Evolutionary conservation across 1,140 invertebrate species (phyloP), one percentile per base, ranked within the genome.

Genomic region (Dermatophagoides farinae): DNA sequence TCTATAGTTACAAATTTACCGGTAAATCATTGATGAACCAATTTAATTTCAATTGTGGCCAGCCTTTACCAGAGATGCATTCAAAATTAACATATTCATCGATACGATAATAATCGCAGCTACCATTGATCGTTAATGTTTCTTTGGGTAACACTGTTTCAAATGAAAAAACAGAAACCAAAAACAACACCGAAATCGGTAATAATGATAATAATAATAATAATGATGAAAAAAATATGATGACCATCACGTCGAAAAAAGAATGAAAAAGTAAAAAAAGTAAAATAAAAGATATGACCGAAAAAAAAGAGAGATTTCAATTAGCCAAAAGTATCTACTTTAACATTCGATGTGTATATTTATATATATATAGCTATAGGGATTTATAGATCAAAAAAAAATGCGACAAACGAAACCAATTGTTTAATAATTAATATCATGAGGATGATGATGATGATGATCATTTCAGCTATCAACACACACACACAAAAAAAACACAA

Each of bases 11-110:
- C 43, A 23, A 37, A 41, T 62, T 60, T 64, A 65, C 65, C 65
- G 60, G 50, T 59, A 60, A 31, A n/a, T 62, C 65, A 58, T 67
- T 65, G 10, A 67, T 63, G 40, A 61, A 64, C 66, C 66, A 67
- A 39, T 54, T 53, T 12, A 67, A 51, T 37, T 51, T 57, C 4
- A 64, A 46, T 23, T 53, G 52, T 10, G 66, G 66, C 53, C 64
- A 66, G 10, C 65, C 64, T n/a, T 66, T 57, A 22, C 54, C 62
- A 22, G 63, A 64, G 11, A 60, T 62, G 51, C 66, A 67, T 9
- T 60, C 66, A 44, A 67, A 62, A 61, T 67, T 66, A 43, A 67
- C 58, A 25, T 61, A 41, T 39, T 65, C 62, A 12, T 59, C 57
- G n/a, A 67, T 46, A 31, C 62, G 57, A 40, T 66, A 67, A 14